Percentiles rank a stretch among this genome's conserved stretches.
Conservation (phyloP, 2,888 invertebrate genomes). For the Branchipolynoe longqiensis region DNA sequence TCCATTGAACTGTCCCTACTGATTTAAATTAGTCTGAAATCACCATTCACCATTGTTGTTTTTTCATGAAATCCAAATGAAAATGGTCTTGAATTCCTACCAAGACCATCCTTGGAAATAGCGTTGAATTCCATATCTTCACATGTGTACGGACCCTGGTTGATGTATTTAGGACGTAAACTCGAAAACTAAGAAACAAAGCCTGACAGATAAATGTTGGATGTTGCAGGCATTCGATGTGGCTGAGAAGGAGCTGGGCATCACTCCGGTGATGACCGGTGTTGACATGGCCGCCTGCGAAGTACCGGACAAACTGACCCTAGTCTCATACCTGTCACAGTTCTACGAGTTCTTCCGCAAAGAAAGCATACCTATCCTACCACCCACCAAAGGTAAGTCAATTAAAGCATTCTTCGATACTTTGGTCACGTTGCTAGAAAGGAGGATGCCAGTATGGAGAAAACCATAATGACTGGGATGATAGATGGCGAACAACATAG, state of each 20-base stretch:
- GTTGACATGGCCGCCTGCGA: slow-evolving; percentile 88
- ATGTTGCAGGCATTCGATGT: slow-evolving; percentile 88
- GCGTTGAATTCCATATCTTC: too few species aligned
- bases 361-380: slow-evolving; percentile 88
- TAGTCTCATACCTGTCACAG: slow-evolving; percentile 92
- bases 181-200: neutral
- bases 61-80: too few species aligned
- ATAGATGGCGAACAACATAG: too few species aligned
- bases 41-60: too few species aligned
- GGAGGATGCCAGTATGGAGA: too few species aligned
- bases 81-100: too few species aligned
- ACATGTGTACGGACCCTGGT: neutral
- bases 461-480: too few species aligned
- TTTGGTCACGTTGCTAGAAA: too few species aligned
- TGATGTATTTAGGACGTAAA: neutral
- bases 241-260: slow-evolving; percentile 91
- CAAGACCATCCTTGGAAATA: too few species aligned
- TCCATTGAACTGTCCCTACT: too few species aligned
- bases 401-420: too few species aligned
- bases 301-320: slow-evolving; percentile 87
- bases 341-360: slow-evolving; percentile 95
- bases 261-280: slow-evolving; percentile 88
- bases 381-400: slow-evolving; percentile 83
- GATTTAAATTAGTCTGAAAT: too few species aligned
- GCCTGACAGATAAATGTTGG: neutral